Percentiles rank a stretch among this genome's conserved stretches.
phyloP scores from a whole-genome alignment of 1,140 invertebrate species.

The Bombus soroeensis region DNA sequence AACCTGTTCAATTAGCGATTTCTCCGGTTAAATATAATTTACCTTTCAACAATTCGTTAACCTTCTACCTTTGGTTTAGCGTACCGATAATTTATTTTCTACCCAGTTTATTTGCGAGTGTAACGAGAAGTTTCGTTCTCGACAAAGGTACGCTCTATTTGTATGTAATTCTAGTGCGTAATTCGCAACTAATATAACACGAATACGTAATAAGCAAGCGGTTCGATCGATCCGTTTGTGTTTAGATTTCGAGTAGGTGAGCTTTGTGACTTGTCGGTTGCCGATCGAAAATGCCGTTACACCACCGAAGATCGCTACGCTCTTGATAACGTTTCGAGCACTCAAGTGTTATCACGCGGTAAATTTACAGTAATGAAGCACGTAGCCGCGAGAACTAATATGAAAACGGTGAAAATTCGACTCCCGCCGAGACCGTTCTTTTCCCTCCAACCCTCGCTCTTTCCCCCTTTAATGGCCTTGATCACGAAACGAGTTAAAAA shows the following conservation, averaged over 20 bases:
- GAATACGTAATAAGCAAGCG: neutral
- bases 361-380: constrained; percentile 31
- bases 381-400: constrained; percentile 12
- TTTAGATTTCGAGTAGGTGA: neutral
- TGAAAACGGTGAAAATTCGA: constrained; percentile 38
- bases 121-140: neutral
- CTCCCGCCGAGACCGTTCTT: constrained; percentile 18
- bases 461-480: constrained; percentile 70
- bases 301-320: neutral
- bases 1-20: constrained; percentile 29
- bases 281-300: neutral
- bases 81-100: constrained; percentile 4
- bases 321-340: constrained; percentile 17
- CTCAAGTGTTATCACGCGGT: constrained; percentile 31
- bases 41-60: constrained; percentile 19
- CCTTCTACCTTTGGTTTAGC: constrained; percentile 7
- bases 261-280: neutral
- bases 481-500: constrained; percentile 77
- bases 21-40: constrained; percentile 33
- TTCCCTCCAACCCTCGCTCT: constrained; percentile 38
- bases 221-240: neutral
- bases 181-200: neutral
- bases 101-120: neutral
- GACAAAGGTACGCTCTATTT: neutral
- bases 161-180: neutral